Base-by-base conservation (phyloP, 2,113 vertebrate species). In the Jaculus jaculus region DNA sequence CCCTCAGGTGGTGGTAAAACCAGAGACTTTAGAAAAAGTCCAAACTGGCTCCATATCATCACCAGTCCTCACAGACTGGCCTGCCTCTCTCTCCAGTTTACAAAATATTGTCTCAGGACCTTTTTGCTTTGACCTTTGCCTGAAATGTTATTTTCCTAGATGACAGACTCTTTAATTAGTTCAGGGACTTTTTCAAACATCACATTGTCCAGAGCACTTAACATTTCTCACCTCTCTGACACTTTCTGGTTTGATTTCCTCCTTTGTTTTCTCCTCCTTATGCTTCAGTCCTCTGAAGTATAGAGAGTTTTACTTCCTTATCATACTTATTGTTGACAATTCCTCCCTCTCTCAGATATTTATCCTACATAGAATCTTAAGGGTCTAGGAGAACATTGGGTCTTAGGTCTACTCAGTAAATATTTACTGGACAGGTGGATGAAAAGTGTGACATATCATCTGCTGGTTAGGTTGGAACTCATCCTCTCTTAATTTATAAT, bases 51-150 rank as follows among this genome's bases (percentile, higher is more conserved):
- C 34, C 23, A 30, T 6, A 58, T 4, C 12, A 34, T n/a, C 21
- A 1, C 9, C 34, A 3, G 16, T 0, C 11, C 24, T 78, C 47
- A 73, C 0, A 5, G 47, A 73, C 17, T 39, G 58, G 24, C 24
- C 5, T 93, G 68, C 2, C 23, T 80, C 12, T 77, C 8, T 54
- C 69, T 13, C 3, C 15, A 11, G 58, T 84, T n/a, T 0, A 28
- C 26, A 34, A 39, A 77, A 58, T 34, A 51, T 10, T 42, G 58
- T 54, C 32, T 63, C 20, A 7, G 30, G 34, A 72, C 18, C 47
- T 91, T 75, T n/a, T 11, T 60, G 69, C 30, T 90, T 93, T 89
- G 81, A 84, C 13, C 24, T 30, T 92, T 90, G 65, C 5, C 30
- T 90, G 34, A 1, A 71, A 83, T 73, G 13, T 63, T 73, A 32